phyloP scores from a whole-genome alignment of 2,888 invertebrate genomes.

The Onthophagus sagittarius region DNA sequence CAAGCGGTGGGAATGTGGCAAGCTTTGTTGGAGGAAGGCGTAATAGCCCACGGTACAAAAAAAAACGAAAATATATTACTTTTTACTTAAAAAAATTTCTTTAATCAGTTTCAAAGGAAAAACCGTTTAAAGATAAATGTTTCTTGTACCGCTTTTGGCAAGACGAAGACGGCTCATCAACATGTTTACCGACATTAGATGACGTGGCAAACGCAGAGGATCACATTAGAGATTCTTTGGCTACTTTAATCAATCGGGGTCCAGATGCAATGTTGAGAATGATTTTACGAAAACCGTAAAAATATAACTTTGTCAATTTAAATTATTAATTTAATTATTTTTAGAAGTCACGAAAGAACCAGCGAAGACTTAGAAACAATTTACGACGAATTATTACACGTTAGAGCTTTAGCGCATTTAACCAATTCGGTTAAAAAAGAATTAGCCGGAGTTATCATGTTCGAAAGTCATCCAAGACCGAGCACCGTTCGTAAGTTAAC shows the following conservation, averaged over 20 bases:
- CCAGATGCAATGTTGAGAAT: conserved; percentile 77
- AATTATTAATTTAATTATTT: conserved; percentile 9
- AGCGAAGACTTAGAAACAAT: conserved; percentile 76
- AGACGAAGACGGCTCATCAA: conserved; percentile 60
- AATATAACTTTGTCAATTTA: neutral
- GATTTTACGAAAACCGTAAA: conserved; percentile 73
- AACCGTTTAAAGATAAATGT: conserved; percentile 79
- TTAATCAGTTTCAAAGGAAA: conserved; percentile 66
- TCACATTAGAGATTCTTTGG: conserved; percentile 63
- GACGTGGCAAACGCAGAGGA: conserved; percentile 65
- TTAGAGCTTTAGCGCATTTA: conserved; percentile 75
- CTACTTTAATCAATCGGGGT: conserved; percentile 64
- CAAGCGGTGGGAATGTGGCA: conserved; percentile 83
- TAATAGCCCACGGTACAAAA: conserved; percentile 66
- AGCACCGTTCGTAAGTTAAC: conserved; percentile 74
- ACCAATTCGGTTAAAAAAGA: conserved; percentile 79
- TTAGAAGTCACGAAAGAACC: conserved; percentile 70
- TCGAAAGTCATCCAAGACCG: conserved; percentile 73
- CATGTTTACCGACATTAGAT: conserved; percentile 53
- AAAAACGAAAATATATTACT: too few relatives aligned
- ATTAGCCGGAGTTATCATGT: conserved; percentile 72
- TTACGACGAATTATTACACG: conserved; percentile 77
- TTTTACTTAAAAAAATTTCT: conserved; percentile 6
- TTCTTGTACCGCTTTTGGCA: conserved; percentile 77
- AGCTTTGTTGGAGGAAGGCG: conserved; percentile 73